Evolutionary conservation across 2,113 vertebrate species (phyloP).

Genomic region (Regulus satrapa): DNA sequence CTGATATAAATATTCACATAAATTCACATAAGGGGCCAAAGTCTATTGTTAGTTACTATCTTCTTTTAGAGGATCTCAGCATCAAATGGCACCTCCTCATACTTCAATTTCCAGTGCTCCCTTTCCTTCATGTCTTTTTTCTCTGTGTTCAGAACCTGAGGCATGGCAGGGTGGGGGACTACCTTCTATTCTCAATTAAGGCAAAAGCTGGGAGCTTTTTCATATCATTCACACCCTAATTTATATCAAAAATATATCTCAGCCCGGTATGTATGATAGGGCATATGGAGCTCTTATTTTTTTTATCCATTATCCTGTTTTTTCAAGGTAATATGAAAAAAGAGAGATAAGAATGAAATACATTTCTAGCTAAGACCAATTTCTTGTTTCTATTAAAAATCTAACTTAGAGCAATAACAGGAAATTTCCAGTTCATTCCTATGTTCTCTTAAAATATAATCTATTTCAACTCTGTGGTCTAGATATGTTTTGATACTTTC

Average conservation of each 20-base stretch:
- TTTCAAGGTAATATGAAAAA: not conserved
- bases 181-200: not conserved
- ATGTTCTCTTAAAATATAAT: not conserved
- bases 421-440: not conserved
- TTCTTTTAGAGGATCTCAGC: not conserved
- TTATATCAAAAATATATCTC: not conserved
- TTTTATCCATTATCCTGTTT: not conserved
- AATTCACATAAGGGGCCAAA: not conserved
- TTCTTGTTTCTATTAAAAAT: not conserved
- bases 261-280: not conserved
- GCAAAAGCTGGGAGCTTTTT: not conserved
- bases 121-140: not conserved
- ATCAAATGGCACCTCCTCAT: not conserved
- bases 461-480: not conserved
- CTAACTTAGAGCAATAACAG: not conserved
- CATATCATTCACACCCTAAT: not conserved
- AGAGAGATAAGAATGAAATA: not conserved
- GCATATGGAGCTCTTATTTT: not conserved
- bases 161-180: not conserved
- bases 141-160: not conserved
- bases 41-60: not conserved
- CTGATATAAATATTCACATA: not conserved
- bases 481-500: not conserved
- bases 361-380: not conserved
- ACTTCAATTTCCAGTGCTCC: not conserved